phyloP scores from a whole-genome alignment of 2,113 vertebrate species.

The Chlamydotis undulata region DNA sequence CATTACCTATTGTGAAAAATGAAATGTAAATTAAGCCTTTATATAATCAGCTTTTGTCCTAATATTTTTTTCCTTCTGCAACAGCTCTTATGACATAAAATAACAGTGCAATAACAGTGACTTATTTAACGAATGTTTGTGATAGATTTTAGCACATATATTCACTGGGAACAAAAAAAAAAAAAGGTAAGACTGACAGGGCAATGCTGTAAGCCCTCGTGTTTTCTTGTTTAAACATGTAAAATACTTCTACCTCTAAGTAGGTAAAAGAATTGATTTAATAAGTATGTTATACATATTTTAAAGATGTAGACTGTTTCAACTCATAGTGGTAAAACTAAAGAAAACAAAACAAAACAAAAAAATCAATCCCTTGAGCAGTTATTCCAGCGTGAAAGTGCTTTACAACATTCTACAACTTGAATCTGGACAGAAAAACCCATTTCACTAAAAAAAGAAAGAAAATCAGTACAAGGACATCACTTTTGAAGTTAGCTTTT shows the following conservation, averaged over 20 bases:
- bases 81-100: not conserved
- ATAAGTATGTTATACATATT: not conserved
- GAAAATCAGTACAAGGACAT: not conserved
- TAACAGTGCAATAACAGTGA: not conserved
- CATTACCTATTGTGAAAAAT: not conserved
- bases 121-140: not conserved
- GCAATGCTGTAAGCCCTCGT: not conserved
- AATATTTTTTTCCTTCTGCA: not conserved
- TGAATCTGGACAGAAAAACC: not conserved
- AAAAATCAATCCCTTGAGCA: not conserved
- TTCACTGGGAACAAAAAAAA: not conserved
- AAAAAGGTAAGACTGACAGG: not conserved
- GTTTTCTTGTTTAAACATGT: not conserved
- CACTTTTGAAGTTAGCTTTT: not conserved
- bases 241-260: not conserved
- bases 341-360: not conserved
- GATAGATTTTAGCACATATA: not conserved
- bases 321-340: not conserved
- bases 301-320: not conserved
- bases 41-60: slow-evolving; percentile 41
- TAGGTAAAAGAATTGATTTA: not conserved
- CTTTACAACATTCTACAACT: not conserved
- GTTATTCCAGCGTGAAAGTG: not conserved
- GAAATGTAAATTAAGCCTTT: slow-evolving; percentile 53
- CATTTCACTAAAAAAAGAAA: not conserved